phyloP scores from a whole-genome alignment of 2,888 invertebrate species.

The Rhorus exstirpatorius region DNA sequence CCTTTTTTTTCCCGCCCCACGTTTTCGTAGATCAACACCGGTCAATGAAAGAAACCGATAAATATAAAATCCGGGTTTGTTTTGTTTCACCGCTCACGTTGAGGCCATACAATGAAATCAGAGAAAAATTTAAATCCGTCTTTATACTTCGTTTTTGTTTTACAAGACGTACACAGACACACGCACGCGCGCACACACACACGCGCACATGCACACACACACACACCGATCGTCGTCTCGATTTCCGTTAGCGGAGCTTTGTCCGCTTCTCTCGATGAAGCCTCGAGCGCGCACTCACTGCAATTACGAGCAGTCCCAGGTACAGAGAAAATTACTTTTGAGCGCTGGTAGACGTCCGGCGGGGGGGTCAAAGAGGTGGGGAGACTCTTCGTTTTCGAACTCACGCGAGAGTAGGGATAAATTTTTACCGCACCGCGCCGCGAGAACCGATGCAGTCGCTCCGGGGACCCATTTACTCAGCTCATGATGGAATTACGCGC shows the following conservation, averaged over 20 bases:
- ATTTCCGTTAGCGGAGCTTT: neutral
- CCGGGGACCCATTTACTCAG: constrained; percentile 24
- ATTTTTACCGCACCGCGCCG: constrained; percentile 26
- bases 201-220: neutral
- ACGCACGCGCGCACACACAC: too few relatives aligned
- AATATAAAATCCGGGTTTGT: too few relatives aligned
- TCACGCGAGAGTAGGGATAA: constrained; percentile 11
- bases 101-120: neutral
- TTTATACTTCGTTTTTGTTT: too few relatives aligned
- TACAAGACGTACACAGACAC: neutral
- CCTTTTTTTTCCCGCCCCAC: constrained; percentile 10
- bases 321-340: constrained; percentile 34
- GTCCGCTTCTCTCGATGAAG: neutral
- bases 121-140: too few relatives aligned
- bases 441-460: constrained; percentile 25
- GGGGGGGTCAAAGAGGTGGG: neutral
- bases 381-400: neutral
- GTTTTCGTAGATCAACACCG: too few relatives aligned
- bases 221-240: constrained; percentile 1
- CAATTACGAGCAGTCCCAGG: too few relatives aligned
- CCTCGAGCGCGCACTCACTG: constrained; percentile 53
- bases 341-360: neutral
- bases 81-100: too few relatives aligned
- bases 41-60: too few relatives aligned
- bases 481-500: constrained; percentile 12